Base-by-base conservation (phyloP, 2,797 vertebrate species). In the Tachyglossus aculeatus region DNA sequence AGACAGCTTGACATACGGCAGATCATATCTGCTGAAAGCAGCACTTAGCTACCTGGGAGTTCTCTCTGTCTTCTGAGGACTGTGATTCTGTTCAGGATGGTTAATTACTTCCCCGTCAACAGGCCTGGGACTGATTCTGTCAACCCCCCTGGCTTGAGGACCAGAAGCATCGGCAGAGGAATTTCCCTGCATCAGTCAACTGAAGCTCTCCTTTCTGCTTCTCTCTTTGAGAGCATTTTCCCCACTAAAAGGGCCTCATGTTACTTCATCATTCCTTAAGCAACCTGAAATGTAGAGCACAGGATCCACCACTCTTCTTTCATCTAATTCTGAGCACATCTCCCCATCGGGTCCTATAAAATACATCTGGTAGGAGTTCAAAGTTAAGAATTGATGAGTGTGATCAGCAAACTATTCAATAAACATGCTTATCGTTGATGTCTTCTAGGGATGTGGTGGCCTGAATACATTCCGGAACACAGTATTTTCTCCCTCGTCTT, bases 371-470 rank as follows among this genome's bases (percentile, higher is more conserved):
- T 45, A 68, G 36, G 64, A 67, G 9, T 9, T 59, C 61, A 58
- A 32, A 5, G 39, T 59, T 56, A 4, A 40, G 55, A 44, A 66
- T 19, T 73, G 85, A 77, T 82, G 72, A 65, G 63, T 39, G 45
- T 55, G 77, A 79, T 60, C 60, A 60, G 57, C 75, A 66, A 71
- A 79, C 58, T 53, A 33, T 55, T 64, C 34, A 58, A 51, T 24
- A 71, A 80, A 64, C 13, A n/a, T 10, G 45, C 38, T 68, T 69
- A 59, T 78, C 61, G 51, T 15, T 33, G 29, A 74, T 80, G 25
- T 58, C 67, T 57, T 8, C 64, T 50, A 67, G 34, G 39, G 59
- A 22, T 3, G 11, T 62, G 39, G 7, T 21, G 50, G n/a, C 64
- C 18, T 0, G 32, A 60, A 45, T 76, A 38, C 77, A 53, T 70